phyloP scores from a whole-genome alignment of 37 sponge, comb jelly and placozoan genomes.

The Cladorhizidae sp. region DNA sequence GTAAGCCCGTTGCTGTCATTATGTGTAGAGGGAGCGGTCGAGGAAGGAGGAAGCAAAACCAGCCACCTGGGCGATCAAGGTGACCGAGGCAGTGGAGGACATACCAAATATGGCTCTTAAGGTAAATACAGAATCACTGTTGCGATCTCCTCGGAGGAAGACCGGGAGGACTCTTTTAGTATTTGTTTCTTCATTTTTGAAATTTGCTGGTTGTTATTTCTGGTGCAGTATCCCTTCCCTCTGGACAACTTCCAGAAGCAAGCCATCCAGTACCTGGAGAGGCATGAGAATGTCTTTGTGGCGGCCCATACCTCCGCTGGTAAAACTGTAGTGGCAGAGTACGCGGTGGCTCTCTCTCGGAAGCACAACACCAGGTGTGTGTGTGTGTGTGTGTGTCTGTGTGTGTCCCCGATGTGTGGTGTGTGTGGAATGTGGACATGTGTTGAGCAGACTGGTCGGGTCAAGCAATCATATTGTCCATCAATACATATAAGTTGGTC shows the following conservation, averaged over 20 bases:
- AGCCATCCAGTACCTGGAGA: slow-evolving; percentile 86
- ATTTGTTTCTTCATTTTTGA: background rate
- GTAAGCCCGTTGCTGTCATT: too few relatives aligned
- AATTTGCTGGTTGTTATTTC: background rate
- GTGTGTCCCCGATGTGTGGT: too few relatives aligned
- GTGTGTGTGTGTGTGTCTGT: background rate
- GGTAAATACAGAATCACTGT: slow-evolving; percentile 36
- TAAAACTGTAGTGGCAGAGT: slow-evolving; percentile 99
- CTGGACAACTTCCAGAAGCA: slow-evolving; percentile 96
- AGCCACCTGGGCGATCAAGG: slow-evolving; percentile 10
- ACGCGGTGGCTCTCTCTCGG: slow-evolving; percentile 86
- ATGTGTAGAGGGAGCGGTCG: too few relatives aligned
- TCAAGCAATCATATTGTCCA: too few relatives aligned
- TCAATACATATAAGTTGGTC: too few relatives aligned
- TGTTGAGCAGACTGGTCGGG: too few relatives aligned
- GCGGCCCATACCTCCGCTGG: slow-evolving; percentile 98
- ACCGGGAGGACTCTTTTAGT: too few relatives aligned
- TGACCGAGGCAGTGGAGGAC: slow-evolving; percentile 50
- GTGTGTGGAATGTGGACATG: too few relatives aligned
- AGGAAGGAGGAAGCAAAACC: background rate
- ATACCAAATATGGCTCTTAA: slow-evolving; percentile 61
- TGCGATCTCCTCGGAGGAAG: too few relatives aligned
- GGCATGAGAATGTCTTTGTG: slow-evolving; percentile 94
- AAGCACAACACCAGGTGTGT: slow-evolving; percentile 87
- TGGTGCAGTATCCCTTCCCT: slow-evolving; percentile 47